Evolutionary conservation across 2,113 vertebrate genomes (phyloP).

Genomic region (Platycercus adscitus): DNA sequence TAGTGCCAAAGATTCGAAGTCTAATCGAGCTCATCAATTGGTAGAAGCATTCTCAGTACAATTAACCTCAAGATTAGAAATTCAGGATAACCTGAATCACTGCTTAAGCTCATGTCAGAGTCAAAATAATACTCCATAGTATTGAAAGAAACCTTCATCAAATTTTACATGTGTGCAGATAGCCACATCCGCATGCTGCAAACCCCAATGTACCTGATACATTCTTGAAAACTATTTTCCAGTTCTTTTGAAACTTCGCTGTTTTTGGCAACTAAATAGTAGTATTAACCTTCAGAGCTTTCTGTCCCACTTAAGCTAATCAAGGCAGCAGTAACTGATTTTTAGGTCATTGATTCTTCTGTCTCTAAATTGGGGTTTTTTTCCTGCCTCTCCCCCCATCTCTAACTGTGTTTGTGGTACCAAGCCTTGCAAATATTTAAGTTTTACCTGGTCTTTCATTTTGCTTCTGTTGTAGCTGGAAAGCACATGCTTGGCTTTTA

Average conservation of each 20-base stretch:
- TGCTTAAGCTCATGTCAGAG: neutral
- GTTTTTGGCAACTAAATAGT: neutral
- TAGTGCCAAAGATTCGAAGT: neutral
- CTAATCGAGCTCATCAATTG: constrained; percentile 55
- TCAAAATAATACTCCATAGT: neutral
- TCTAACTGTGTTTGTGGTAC: neutral
- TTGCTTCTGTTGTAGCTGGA: neutral
- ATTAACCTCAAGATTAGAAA: constrained; percentile 60
- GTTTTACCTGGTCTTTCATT: neutral
- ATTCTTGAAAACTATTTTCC: neutral
- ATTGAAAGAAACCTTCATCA: constrained; percentile 25
- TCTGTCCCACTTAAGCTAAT: neutral
- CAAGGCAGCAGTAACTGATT: neutral
- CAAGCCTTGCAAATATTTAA: neutral
- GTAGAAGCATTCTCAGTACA: constrained; percentile 20
- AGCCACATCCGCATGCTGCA: neutral
- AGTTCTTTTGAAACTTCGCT: neutral
- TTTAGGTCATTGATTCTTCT: neutral
- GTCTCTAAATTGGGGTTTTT: neutral
- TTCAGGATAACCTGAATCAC: neutral
- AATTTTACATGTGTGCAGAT: neutral
- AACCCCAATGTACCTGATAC: neutral
- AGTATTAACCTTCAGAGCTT: constrained; percentile 23
- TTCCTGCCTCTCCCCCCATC: neutral
- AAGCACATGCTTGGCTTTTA: neutral